Evolutionary conservation across 92 coral and sea anemone genomes (phyloP).

Genomic region (Phymanthus crucifer): DNA sequence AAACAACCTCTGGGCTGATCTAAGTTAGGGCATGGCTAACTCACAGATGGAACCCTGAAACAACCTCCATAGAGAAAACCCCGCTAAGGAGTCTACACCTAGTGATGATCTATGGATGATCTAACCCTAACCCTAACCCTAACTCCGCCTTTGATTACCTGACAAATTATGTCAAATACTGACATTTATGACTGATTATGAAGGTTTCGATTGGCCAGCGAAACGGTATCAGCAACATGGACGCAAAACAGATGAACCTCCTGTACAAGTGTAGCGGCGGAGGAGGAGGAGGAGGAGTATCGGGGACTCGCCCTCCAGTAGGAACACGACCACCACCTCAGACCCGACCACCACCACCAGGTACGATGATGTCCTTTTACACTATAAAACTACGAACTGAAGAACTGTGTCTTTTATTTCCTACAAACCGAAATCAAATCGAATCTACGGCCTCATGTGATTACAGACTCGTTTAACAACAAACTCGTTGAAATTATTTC

Average conservation of each 20-base stretch:
- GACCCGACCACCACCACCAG: conserved; percentile 18
- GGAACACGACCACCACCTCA: conserved; percentile 2
- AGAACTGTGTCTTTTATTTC: no score
- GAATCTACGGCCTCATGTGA: no score
- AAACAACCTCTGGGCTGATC: conserved; percentile 4
- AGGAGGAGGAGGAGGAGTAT: conserved; percentile 17
- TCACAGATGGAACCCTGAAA: no score
- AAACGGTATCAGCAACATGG: conserved; percentile 12
- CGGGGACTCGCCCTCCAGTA: background rate
- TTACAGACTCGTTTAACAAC: no score
- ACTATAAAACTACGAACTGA: no score
- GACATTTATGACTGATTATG: background rate
- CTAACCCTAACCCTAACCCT: no score
- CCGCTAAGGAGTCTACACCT: no score
- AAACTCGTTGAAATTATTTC: no score
- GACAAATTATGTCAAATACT: background rate
- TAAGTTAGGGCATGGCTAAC: no score
- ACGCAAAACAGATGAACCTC: conserved; percentile 16
- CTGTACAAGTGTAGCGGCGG: conserved; percentile 19
- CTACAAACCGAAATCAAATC: no score
- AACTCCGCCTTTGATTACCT: no score
- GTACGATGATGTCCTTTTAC: background rate
- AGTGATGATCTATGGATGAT: no score
- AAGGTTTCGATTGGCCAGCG: conserved; percentile 29
- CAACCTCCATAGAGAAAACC: background rate